Percentiles rank a stretch among this genome's conserved stretches.
Conservation (phyloP, 2,113 vertebrate genomes). For the Myodes glareolus region DNA sequence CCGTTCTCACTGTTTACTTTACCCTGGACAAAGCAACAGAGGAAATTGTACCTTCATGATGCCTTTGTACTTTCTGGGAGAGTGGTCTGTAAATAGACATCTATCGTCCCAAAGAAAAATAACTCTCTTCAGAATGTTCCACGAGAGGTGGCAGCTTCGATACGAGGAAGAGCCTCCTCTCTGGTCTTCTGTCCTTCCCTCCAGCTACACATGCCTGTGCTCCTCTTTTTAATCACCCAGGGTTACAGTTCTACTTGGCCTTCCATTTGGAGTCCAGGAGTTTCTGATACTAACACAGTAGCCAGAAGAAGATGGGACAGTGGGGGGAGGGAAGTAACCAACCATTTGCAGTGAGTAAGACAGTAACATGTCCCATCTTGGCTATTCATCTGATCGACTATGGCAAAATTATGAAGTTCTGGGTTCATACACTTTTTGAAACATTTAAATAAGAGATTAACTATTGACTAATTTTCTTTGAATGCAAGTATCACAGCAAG, state of each 20-base stretch:
- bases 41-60: background rate
- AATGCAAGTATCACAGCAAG: background rate
- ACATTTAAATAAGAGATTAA: background rate
- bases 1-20: constrained; percentile 20
- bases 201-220: background rate
- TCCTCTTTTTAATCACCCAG: constrained; percentile 2
- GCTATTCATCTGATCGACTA: background rate
- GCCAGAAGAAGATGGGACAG: background rate
- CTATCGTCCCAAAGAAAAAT: background rate
- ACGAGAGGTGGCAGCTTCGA: background rate
- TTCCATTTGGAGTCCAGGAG: background rate
- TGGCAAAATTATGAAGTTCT: constrained; percentile 15
- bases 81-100: constrained; percentile 13
- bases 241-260: background rate
- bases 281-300: constrained; percentile 33
- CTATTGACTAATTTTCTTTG: background rate
- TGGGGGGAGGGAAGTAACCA: background rate
- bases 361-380: background rate
- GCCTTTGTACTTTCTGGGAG: constrained; percentile 42
- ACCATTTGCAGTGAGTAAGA: background rate
- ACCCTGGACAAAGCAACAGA: background rate
- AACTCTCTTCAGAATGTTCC: background rate
- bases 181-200: background rate
- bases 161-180: background rate
- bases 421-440: constrained; percentile 17